Percentiles rank a stretch among this genome's conserved stretches.
Evolutionary conservation across 2,888 invertebrate genomes (phyloP).

Genomic region (Drosophila bunnanda): DNA sequence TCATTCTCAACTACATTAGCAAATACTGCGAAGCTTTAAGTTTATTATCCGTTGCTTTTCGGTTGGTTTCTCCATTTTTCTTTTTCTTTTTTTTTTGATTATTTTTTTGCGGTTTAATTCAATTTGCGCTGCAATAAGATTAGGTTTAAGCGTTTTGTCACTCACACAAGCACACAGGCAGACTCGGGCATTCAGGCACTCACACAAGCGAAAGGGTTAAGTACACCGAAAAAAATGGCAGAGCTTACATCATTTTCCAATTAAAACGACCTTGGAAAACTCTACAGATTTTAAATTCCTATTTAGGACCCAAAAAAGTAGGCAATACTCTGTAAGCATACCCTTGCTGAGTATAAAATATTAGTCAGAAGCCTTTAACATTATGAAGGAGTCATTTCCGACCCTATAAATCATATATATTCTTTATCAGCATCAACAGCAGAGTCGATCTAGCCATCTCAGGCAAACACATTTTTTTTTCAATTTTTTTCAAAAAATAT

Average conservation of each 20-base stretch:
- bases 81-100: conserved; percentile 42
- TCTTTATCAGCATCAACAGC: too few species aligned
- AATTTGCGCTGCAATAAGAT: conserved; percentile 59
- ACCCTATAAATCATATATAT: too few species aligned
- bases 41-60: conserved; percentile 55
- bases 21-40: conserved; percentile 83
- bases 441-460: too few species aligned
- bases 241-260: neutral
- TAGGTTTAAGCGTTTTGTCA: conserved; percentile 48
- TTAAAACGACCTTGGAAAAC: fast-evolving
- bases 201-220: conserved; percentile 39
- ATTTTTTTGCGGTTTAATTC: conserved; percentile 24
- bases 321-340: too few species aligned
- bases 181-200: conserved; percentile 26
- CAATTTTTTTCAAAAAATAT: too few species aligned
- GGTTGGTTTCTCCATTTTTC: conserved; percentile 32
- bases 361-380: too few species aligned
- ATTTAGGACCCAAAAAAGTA: neutral
- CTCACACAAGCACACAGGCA: conserved; percentile 44
- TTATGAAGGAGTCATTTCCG: too few species aligned
- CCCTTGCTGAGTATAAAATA: too few species aligned
- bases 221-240: conserved; percentile 8
- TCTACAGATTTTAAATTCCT: neutral
- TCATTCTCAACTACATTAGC: conserved; percentile 73
- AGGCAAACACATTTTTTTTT: too few species aligned